Conservation (phyloP, 2,888 invertebrate species). For the Catotricha subobsoleta region DNA sequence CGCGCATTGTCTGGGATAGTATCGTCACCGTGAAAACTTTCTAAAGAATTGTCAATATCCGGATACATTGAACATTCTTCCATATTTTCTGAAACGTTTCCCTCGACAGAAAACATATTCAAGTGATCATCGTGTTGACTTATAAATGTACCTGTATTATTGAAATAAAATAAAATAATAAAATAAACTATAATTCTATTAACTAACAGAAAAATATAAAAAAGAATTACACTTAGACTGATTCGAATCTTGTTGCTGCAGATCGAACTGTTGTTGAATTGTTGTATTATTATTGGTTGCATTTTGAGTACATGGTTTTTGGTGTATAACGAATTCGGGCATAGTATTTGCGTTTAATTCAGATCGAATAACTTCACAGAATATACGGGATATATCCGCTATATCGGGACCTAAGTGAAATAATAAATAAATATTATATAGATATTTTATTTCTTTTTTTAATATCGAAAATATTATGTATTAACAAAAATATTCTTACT, state of each 20-base stretch:
- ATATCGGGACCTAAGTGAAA: slow-evolving; percentile 15
- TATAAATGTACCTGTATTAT: neutral
- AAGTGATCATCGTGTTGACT: slow-evolving; percentile 17
- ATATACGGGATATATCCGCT: slow-evolving; percentile 21
- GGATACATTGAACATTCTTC: slow-evolving; percentile 22
- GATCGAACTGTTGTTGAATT: neutral
- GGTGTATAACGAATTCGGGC: slow-evolving; percentile 20
- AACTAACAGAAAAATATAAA: neutral
- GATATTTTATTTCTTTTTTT: neutral
- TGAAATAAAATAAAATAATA: neutral
- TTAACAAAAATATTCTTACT: slow-evolving; percentile 9
- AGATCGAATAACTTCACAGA: slow-evolving; percentile 22
- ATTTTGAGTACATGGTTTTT: slow-evolving; percentile 3
- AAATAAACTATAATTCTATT: neutral
- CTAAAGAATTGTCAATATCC: slow-evolving; percentile 21
- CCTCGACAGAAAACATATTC: slow-evolving; percentile 17
- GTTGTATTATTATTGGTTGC: neutral
- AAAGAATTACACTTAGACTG: neutral
- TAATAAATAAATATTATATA: neutral
- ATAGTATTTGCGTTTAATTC: slow-evolving; percentile 18
- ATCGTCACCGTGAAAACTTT: slow-evolving; percentile 19
- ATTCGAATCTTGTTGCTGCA: neutral
- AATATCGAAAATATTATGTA: neutral
- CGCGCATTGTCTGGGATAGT: slow-evolving; percentile 16
- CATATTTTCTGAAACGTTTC: slow-evolving; percentile 16